These are phyloP conservation scores for Valencia hispanica DNA, from an alignment of 2,797 vertebrate genomes.

Conservation along the genomic window DNA sequence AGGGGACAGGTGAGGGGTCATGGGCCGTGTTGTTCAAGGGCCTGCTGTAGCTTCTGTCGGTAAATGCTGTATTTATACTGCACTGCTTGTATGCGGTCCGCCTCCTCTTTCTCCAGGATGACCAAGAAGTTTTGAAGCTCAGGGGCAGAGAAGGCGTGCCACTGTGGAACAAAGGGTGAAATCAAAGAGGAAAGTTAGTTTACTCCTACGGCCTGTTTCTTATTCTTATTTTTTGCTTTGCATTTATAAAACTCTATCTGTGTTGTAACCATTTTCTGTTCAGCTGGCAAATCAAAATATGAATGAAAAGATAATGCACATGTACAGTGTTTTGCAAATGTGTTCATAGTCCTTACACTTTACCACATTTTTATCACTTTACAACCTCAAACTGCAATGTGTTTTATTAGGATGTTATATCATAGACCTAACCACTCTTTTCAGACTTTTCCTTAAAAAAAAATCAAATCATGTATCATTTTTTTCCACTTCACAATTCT, in stretches of 20 bases:
- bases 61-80: slow-evolving; percentile 86
- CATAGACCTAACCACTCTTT: background rate
- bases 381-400: background rate
- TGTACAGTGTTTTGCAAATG: background rate
- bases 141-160: slow-evolving; percentile 95
- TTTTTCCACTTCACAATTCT: no score
- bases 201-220: background rate
- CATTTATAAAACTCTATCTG: slow-evolving; percentile 3
- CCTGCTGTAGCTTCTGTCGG: slow-evolving; percentile 86
- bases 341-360: background rate
- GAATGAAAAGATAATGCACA: background rate
- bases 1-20: slow-evolving; percentile 64
- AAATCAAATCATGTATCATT: no score
- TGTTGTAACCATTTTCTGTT: background rate
- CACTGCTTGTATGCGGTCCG: slow-evolving; percentile 89
- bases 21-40: slow-evolving; percentile 84
- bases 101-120: slow-evolving; percentile 92
- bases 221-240: background rate
- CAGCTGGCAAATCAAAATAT: background rate
- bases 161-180: slow-evolving; percentile 76
- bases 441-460: background rate
- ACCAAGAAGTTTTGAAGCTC: slow-evolving; percentile 97
- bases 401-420: background rate
- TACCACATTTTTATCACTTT: no score
- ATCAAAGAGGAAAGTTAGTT: slow-evolving; percentile 5